Evolutionary conservation across 2,888 invertebrate species (phyloP), one percentile per base, ranked within the genome.

Genomic region (Mesochorus sp.): DNA sequence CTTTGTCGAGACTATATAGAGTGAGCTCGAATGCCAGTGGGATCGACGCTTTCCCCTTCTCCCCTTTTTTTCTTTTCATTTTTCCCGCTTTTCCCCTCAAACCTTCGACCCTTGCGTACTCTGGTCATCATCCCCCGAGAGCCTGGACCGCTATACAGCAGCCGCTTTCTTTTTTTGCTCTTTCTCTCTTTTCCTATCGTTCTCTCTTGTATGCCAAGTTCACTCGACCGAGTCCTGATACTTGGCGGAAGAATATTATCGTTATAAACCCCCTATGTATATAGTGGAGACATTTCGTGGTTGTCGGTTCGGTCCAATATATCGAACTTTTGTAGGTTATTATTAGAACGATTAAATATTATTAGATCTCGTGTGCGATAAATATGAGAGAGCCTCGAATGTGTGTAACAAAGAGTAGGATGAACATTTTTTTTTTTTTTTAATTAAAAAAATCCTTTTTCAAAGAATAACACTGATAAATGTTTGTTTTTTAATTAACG

Each of bases 121-220:
- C 74, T 64, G 75, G 73, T 67, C 75, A 62, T 75, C 68, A 74
- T 79, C 81, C 71, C 61, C 74, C 62, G 57, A 66, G 44, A 51
- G 59, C 57, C 59, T 62, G 42, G 59, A 61, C 51, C 57, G 68
- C 34, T 59, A 39, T 26, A 53, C 37, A 55, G 66, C 67, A 59
- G 59, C 49, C 42, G n/a, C 47, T 37, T 59, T 37, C 34, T 71
- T 24, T 61, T 47, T 51, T 24, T 28, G 10, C 14, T 10, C 14
- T 66, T 14, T 53, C 66, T 64, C 39, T 21, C 24, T 31, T 26
- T 10, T 26, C 8, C 14, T 49, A 28, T 47, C 31, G 26, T 26
- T 8, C 44, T 31, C 68, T 68, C 57, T 44, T 21, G 57, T 21
- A 44, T 44, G 47, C 26, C 57, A 55, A 26, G 51, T 10, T 62